phyloP scores from a whole-genome alignment of 1,140 invertebrate genomes.

The Caenorhabditis remanei region DNA sequence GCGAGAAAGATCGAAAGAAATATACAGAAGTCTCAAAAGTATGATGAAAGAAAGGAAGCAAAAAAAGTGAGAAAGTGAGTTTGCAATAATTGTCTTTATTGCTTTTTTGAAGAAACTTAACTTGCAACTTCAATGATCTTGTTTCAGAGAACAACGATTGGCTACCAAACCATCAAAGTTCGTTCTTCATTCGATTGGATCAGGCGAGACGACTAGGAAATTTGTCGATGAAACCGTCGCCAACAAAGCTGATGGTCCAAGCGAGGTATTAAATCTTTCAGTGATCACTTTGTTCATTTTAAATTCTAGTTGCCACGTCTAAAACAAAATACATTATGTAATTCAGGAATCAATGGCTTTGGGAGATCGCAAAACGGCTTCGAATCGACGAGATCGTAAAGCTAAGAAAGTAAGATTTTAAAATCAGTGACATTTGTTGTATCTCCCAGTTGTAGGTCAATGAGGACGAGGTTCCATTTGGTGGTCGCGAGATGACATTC shows the following conservation, averaged over 20 bases:
- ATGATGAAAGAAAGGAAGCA: constrained; percentile 47
- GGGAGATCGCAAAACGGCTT: constrained; percentile 2
- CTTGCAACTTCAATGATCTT: no score
- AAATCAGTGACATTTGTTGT: background rate
- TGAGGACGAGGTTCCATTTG: constrained; percentile 68
- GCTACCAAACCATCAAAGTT: constrained; percentile 56
- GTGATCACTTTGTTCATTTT: background rate
- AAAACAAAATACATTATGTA: background rate
- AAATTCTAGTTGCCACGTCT: no score
- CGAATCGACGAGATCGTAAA: background rate
- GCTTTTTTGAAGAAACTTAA: no score
- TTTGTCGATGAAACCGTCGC: constrained; percentile 55
- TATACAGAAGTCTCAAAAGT: constrained; percentile 7
- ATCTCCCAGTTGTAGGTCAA: constrained; percentile 42
- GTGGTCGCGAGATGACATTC: constrained; percentile 72
- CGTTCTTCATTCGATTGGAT: constrained; percentile 54
- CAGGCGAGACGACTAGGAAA: constrained; percentile 61
- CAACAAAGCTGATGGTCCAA: background rate
- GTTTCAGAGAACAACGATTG: constrained; percentile 40
- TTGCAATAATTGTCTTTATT: no score
- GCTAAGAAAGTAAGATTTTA: constrained; percentile 44
- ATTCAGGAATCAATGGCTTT: constrained; percentile 44
- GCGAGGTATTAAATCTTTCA: background rate
- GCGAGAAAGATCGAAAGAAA: constrained; percentile 28
- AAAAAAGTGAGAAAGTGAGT: constrained; percentile 50